A percentile compares a stretch with the other conserved stretches of the same genome.
phyloP scores from a whole-genome alignment of 1,140 invertebrate species.

The Drosophila takahashii region DNA sequence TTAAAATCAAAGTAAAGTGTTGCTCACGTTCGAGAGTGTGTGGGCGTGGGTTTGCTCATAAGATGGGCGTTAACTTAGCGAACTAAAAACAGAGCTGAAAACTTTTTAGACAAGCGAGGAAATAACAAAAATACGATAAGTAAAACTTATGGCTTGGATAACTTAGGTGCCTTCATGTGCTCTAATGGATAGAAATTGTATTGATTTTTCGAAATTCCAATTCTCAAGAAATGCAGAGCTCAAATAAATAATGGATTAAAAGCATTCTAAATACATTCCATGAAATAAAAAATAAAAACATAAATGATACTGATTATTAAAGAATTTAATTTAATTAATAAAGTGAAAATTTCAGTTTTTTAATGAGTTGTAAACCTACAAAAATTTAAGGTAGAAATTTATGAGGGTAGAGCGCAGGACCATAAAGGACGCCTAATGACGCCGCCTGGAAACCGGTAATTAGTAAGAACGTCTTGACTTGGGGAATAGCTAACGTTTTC shows the following conservation, averaged over 20 bases:
- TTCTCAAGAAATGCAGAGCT: neutral
- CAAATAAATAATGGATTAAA: neutral
- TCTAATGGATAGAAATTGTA: neutral
- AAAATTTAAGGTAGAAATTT: neutral
- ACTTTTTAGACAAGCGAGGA: constrained; percentile 21
- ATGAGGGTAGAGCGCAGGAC: neutral
- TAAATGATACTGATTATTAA: too few relatives aligned
- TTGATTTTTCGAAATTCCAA: neutral
- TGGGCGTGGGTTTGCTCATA: constrained; percentile 5
- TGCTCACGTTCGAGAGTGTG: constrained; percentile 4
- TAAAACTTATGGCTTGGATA: neutral
- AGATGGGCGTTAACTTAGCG: constrained; percentile 33
- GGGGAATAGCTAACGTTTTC: constrained; percentile 1
- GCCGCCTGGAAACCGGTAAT: constrained; percentile 41
- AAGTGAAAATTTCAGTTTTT: neutral
- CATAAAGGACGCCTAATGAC: constrained; percentile 28
- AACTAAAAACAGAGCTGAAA: constrained; percentile 49
- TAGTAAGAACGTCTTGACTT: constrained; percentile 29
- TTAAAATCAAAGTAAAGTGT: constrained; percentile 56
- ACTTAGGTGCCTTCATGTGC: neutral
- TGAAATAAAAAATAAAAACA: too few relatives aligned
- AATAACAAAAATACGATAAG: constrained; percentile 9
- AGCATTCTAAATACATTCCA: too few relatives aligned
- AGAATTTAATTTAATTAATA: constrained; percentile 15
- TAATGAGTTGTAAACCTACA: neutral